Evolutionary conservation across 2,888 invertebrate species (phyloP).

Genomic region (Clitarchus hookeri): DNA sequence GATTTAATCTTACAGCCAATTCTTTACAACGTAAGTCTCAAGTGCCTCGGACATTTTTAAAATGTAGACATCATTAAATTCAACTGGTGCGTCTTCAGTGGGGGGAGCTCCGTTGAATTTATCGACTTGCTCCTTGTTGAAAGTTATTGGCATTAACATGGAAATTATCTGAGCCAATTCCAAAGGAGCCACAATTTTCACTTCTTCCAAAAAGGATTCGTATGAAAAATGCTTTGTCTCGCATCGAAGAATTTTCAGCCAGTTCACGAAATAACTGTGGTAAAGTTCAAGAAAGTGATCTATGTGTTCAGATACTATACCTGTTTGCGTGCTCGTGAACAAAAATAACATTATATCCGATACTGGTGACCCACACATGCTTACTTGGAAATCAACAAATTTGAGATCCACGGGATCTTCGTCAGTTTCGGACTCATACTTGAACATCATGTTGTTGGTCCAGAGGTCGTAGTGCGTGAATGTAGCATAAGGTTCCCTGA

Average conservation of each 20-base stretch:
- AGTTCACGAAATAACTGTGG: slow-evolving; percentile 56
- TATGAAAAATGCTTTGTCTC: slow-evolving; percentile 52
- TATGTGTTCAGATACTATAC: slow-evolving; percentile 55
- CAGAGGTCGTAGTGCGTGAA: slow-evolving; percentile 64
- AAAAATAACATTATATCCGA: slow-evolving; percentile 63
- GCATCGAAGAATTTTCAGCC: slow-evolving; percentile 54
- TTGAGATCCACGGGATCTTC: slow-evolving; percentile 56
- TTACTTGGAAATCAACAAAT: slow-evolving; percentile 65
- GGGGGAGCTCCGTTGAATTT: not conserved
- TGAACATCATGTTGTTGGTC: slow-evolving; percentile 65
- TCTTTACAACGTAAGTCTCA: not conserved
- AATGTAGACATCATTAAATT: not conserved
- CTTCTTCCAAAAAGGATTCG: slow-evolving; percentile 55
- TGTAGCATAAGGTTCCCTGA: slow-evolving; percentile 57
- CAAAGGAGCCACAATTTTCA: slow-evolving; percentile 54
- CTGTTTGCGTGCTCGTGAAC: slow-evolving; percentile 58
- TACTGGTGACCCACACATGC: slow-evolving; percentile 58
- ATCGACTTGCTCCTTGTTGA: not conserved
- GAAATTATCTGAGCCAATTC: slow-evolving; percentile 56
- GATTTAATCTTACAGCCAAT: not conserved
- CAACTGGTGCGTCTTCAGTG: not conserved
- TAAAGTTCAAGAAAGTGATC: slow-evolving; percentile 60
- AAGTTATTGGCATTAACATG: slow-evolving; percentile 11
- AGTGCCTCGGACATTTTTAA: not conserved
- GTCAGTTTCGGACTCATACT: slow-evolving; percentile 51